Base-by-base conservation (phyloP, 2,113 vertebrate species). In the Psittacus erithacus region DNA sequence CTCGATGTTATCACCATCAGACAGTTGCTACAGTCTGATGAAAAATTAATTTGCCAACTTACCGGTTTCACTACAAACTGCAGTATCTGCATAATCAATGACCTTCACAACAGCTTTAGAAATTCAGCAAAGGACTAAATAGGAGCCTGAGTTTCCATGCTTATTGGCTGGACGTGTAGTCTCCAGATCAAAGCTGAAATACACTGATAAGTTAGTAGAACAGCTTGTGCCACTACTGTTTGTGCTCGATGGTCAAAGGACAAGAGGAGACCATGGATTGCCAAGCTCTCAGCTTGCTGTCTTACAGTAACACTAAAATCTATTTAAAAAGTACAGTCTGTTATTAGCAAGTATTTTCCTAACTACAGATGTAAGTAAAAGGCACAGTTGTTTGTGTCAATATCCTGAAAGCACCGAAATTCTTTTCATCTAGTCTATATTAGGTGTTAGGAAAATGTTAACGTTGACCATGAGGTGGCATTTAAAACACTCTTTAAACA, bases 341-440 rank as follows among this genome's bases (percentile, higher is more conserved):
- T 20, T 92, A 86, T 57, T 17, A 87, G 55, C 75, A 89, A 94
- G 60, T 88, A 89, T 78, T 96, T 96, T 83, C 60, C 83, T 86
- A 75, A 83, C 78, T 87, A 74, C 79, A 82, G 43, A 90, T 62
- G 47, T 46, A 91, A 78, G 88, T n/a, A 78, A 78, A 86, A 91
- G 41, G 47, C 86, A 77, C 9, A 59, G 50, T 78, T 75, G 63
- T 67, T 82, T 84, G 49, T 94, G 68, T 64, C 82, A 93, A 46
- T 60, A 88, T 8, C 16, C 50, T 65, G 62, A 90, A 97, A 92
- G 44, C 31, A 82, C 49, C 65, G 76, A 92, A 88, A 94, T 69
- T 91, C 74, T 95, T 97, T 86, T 95, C 57, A 94, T 86, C 81
- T 85, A 78, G 74, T 85, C 69, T 88, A 59, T 86, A 94, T 88